These are phyloP conservation scores for Leucozona laternaria DNA, from an alignment of 2,888 invertebrate genomes.

Conservation along the genomic window DNA sequence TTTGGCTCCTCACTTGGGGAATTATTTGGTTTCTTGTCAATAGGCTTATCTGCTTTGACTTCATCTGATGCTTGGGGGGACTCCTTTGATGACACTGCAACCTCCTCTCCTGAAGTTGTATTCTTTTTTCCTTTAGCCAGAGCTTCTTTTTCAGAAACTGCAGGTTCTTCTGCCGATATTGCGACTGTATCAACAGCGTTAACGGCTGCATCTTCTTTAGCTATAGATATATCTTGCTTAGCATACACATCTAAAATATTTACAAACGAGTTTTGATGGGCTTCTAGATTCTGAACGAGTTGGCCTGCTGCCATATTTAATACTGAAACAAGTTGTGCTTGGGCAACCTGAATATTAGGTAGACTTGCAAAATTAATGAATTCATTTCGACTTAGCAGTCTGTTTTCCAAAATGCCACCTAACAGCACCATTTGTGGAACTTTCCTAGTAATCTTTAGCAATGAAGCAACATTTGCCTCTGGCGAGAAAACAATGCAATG, in stretches of 20 bases:
- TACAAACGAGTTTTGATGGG: conserved; percentile 88
- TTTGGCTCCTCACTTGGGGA: background rate
- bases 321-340: conserved; percentile 88
- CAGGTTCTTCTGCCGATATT: background rate
- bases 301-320: conserved; percentile 87
- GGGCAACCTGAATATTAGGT: conserved; percentile 87
- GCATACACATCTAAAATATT: conserved; percentile 87
- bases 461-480: conserved; percentile 86
- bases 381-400: conserved; percentile 88
- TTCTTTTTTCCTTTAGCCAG: background rate
- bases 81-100: background rate
- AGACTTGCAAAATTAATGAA: conserved; percentile 87
- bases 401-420: conserved; percentile 91
- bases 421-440: conserved; percentile 89
- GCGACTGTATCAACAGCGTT: background rate
- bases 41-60: background rate
- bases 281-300: conserved; percentile 87
- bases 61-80: background rate
- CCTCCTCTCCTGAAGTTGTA: background rate
- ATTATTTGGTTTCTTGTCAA: background rate
- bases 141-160: background rate
- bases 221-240: conserved; percentile 1
- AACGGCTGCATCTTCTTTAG: background rate
- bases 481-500: conserved; percentile 89
- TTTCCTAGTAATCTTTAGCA: conserved; percentile 88